phyloP scores from a whole-genome alignment of 1,140 invertebrate species.

The Aphelenchoides besseyi region DNA sequence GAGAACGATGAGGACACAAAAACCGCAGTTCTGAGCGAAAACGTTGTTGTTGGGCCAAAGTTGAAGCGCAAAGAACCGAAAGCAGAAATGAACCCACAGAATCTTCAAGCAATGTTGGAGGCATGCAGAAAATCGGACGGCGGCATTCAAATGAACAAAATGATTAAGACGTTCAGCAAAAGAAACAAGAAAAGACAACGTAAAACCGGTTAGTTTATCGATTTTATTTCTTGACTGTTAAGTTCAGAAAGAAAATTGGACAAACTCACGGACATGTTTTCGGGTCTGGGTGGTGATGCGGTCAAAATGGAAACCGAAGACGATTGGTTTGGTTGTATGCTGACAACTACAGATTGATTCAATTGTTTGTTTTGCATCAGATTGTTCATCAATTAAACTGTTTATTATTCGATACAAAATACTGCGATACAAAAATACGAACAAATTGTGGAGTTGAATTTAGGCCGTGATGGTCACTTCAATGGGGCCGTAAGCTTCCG shows the following conservation, averaged over 20 bases:
- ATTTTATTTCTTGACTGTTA: not conserved
- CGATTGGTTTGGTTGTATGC: slow-evolving; percentile 11
- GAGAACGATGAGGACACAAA: not conserved
- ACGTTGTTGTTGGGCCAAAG: slow-evolving; percentile 22
- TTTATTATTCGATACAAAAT: no score
- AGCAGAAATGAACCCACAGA: not conserved
- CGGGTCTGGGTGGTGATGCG: slow-evolving; percentile 14
- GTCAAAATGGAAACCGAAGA: slow-evolving; percentile 23
- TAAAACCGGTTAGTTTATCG: slow-evolving; percentile 20
- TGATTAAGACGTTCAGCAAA: slow-evolving; percentile 23
- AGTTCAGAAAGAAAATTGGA: slow-evolving; percentile 14
- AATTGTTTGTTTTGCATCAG: no score
- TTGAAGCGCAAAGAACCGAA: slow-evolving; percentile 26
- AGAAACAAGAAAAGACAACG: slow-evolving; percentile 22
- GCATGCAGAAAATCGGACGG: slow-evolving; percentile 22
- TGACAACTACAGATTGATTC: no score
- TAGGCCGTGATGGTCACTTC: not conserved
- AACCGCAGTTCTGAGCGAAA: not conserved
- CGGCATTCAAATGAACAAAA: slow-evolving; percentile 25
- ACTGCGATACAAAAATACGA: no score
- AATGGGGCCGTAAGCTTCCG: not conserved
- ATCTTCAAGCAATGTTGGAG: slow-evolving; percentile 2
- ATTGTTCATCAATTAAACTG: no score
- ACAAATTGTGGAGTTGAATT: no score
- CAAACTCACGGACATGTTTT: slow-evolving; percentile 26